Conservation (phyloP, 2,888 invertebrate species). For the Chrysina gloriosa region DNA sequence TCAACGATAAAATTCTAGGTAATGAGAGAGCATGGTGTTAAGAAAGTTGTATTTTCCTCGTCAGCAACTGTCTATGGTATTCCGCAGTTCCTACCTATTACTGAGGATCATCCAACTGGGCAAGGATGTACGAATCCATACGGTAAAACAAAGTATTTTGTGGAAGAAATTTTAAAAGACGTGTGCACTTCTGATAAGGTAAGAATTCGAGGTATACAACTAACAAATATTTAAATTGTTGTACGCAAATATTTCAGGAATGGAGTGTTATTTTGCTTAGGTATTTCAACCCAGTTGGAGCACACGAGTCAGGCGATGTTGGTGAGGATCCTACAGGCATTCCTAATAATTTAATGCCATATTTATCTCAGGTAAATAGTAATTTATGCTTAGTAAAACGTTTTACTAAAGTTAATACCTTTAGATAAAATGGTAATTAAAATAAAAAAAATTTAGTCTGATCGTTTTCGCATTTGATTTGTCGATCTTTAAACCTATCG, state of each 20-base stretch:
- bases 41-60: conserved; percentile 86
- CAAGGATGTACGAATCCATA: conserved; percentile 90
- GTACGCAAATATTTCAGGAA: conserved; percentile 66
- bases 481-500: too few species aligned
- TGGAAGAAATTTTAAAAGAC: conserved; percentile 93
- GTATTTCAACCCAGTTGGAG: conserved; percentile 97
- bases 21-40: conserved; percentile 80
- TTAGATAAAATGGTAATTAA: too few species aligned
- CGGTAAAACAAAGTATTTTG: conserved; percentile 93
- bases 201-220: conserved; percentile 51
- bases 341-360: conserved; percentile 96
- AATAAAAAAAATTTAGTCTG: too few species aligned
- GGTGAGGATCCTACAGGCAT: conserved; percentile 93
- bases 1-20: conserved; percentile 68
- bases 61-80: conserved; percentile 95
- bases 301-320: conserved; percentile 88
- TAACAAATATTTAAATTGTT: conserved; percentile 21
- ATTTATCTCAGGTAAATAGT: conserved; percentile 77
- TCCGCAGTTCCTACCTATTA: conserved; percentile 85
- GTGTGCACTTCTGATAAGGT: conserved; percentile 83
- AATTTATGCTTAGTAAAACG: not conserved
- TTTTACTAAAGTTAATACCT: too few species aligned
- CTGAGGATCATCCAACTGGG: conserved; percentile 87
- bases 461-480: too few species aligned
- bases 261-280: conserved; percentile 86